Conservation (phyloP, 2,888 invertebrate species). For the Auanema freiburgensis region DNA sequence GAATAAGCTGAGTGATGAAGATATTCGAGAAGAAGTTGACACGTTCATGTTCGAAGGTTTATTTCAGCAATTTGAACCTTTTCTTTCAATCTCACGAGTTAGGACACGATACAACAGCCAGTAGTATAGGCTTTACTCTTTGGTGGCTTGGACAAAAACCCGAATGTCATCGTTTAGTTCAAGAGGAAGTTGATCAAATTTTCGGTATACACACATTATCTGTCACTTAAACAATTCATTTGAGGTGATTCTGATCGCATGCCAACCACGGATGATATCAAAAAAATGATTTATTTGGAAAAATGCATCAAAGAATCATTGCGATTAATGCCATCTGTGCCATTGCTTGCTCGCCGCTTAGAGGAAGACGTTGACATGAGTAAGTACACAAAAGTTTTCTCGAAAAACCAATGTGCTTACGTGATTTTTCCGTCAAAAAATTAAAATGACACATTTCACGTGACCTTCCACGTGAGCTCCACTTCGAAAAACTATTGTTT, state of each 20-base stretch:
- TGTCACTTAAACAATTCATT: not conserved
- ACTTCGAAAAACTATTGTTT: too few species aligned
- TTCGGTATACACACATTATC: conserved; percentile 24
- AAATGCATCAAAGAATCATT: conserved; percentile 40
- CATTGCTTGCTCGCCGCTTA: conserved; percentile 38
- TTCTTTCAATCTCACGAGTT: not conserved
- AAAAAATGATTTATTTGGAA: conserved; percentile 45
- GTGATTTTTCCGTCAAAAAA: not conserved
- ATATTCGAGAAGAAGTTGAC: conserved; percentile 65
- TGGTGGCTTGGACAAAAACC: conserved; percentile 65
- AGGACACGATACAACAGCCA: conserved; percentile 67
- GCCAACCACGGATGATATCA: conserved; percentile 36
- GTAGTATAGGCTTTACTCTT: conserved; percentile 65
- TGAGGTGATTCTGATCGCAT: conserved; percentile 16
- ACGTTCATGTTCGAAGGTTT: conserved; percentile 68
- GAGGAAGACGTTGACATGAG: conserved; percentile 57
- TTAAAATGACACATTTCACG: too few species aligned
- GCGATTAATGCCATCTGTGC: conserved; percentile 43
- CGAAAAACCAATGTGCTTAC: not conserved
- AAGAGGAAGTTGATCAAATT: conserved; percentile 39
- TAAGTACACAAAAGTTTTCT: conserved; percentile 6
- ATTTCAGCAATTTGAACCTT: not conserved
- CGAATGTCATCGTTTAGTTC: conserved; percentile 62
- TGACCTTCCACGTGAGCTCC: too few species aligned
- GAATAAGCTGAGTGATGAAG: conserved; percentile 64